These are phyloP conservation scores for Pelvicachromis taeniatus DNA, from an alignment of 2,113 vertebrate species.

Conservation along the genomic window DNA sequence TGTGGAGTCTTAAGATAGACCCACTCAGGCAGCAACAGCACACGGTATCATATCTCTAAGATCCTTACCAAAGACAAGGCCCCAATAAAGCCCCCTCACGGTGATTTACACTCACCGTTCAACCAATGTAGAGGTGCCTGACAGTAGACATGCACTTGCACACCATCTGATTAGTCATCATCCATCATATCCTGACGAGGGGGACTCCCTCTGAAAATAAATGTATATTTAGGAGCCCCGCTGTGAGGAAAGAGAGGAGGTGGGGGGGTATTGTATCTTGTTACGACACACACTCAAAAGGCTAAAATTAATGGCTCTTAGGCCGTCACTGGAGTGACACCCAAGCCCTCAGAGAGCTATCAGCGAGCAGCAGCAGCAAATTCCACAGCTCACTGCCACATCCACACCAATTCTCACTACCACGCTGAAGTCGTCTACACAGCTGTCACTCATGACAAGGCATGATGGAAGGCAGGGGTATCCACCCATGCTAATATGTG, in stretches of 20 bases:
- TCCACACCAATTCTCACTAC: constrained; percentile 66
- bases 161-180: constrained; percentile 67
- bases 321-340: constrained; percentile 69
- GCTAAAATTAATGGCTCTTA: constrained; percentile 80
- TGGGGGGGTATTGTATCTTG: constrained; percentile 52
- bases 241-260: constrained; percentile 21
- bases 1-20: constrained; percentile 76
- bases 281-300: constrained; percentile 68
- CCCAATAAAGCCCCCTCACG: constrained; percentile 46
- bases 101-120: constrained; percentile 59
- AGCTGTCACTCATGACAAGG: constrained; percentile 64
- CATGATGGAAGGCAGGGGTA: constrained; percentile 41
- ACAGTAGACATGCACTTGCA: constrained; percentile 55
- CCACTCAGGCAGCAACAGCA: constrained; percentile 69
- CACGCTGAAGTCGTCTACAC: constrained; percentile 51
- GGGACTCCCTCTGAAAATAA: constrained; percentile 71
- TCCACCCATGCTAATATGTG: constrained; percentile 31
- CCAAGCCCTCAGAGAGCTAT: constrained; percentile 65
- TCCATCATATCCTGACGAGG: constrained; percentile 72
- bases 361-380: constrained; percentile 59
- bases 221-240: constrained; percentile 71
- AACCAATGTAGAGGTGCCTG: constrained; percentile 30
- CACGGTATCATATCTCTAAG: constrained; percentile 69
- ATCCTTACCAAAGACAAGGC: constrained; percentile 68
- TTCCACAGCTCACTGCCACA: constrained; percentile 62